A percentile compares a stretch with the other conserved stretches of the same genome.
Conservation (phyloP, 2,797 vertebrate genomes). For the Malacoctenus gilli region DNA sequence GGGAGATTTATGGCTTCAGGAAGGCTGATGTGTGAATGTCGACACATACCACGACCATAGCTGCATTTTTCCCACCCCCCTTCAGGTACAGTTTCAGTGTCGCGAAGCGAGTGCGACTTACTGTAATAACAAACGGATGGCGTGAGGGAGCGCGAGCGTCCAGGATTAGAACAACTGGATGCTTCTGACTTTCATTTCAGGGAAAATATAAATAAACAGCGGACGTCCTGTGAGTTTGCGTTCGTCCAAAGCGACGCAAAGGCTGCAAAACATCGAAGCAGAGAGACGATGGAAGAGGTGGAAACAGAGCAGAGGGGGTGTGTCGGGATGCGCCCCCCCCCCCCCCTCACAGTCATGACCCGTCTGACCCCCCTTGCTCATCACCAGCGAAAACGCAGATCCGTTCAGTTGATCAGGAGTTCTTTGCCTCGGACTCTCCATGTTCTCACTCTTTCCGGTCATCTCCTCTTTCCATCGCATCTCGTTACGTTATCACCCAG, state of each 20-base stretch:
- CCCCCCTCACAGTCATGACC: too few species aligned
- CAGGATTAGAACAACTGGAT: too few species aligned
- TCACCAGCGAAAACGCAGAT: too few species aligned
- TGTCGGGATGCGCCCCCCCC: too few species aligned
- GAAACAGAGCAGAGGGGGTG: conserved; percentile 30
- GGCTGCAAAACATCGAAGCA: conserved; percentile 27
- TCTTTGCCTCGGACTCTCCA: neutral
- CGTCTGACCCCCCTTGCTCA: too few species aligned
- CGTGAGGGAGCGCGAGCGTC: too few species aligned
- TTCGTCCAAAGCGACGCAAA: conserved; percentile 6
- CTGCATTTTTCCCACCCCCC: neutral
- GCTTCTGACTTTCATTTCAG: too few species aligned
- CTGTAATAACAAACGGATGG: neutral
- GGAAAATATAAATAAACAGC: too few species aligned
- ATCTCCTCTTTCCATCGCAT: conserved; percentile 26
- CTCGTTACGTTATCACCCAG: conserved; percentile 28
- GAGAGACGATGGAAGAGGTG: conserved; percentile 17
- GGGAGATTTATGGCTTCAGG: conserved; percentile 25
- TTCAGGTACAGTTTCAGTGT: conserved; percentile 6
- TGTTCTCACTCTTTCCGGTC: neutral
- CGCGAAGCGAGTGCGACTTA: neutral
- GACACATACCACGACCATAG: conserved; percentile 11
- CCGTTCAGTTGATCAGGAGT: neutral
- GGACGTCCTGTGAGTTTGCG: too few species aligned
- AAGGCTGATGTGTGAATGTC: conserved; percentile 43